Evolutionary conservation across 1,140 invertebrate genomes (phyloP), one percentile per base, ranked within the genome.

Genomic region (Amyelois transitella): DNA sequence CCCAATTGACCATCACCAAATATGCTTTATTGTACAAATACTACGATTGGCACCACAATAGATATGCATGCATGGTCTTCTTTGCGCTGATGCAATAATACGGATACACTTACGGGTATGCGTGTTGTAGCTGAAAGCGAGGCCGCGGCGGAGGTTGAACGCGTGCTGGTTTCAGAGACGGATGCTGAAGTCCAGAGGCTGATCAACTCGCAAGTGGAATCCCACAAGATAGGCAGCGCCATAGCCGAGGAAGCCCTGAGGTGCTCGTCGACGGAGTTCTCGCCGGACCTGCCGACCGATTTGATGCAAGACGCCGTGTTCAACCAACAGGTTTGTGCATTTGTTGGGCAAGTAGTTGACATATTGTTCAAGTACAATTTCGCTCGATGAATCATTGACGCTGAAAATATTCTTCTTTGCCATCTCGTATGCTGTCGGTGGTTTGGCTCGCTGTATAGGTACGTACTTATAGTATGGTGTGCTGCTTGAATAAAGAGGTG

Each of bases 191-290:
- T 94, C 77, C 91, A 94, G 64, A 86, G 90, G 52, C 80, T 94
- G 58, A 94, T 95, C 64, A 92, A 91, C 65, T 92, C 90, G 38
- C 93, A 94, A 60, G 90, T 95, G 38, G 94, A 95, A 78, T 93
- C 93, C 50, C 94, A 93, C 77, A 95, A 95, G 88, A 95, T 95
- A 62, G 94, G 94, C 19, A 89, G 92, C 19, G 91, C 94, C 73
- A 94, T 95, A 72, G 94, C 93, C 0, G 93, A 94, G 48, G 92
- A 94, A 72, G 92, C 92, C 18, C 69, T 94, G 56, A 60, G 92
- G 90, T 65, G 89, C 75, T 65, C 92, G 90, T 76, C 89, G 77
- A 65, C 80, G 0, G 79, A 77, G 17, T 73, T 70, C 51, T 71
- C 75, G 6, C 72, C 75, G 0, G 80, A 86, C 6, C 61, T 85